Conservation (phyloP, 1,140 invertebrate species). For the Phocides pigmalion region DNA sequence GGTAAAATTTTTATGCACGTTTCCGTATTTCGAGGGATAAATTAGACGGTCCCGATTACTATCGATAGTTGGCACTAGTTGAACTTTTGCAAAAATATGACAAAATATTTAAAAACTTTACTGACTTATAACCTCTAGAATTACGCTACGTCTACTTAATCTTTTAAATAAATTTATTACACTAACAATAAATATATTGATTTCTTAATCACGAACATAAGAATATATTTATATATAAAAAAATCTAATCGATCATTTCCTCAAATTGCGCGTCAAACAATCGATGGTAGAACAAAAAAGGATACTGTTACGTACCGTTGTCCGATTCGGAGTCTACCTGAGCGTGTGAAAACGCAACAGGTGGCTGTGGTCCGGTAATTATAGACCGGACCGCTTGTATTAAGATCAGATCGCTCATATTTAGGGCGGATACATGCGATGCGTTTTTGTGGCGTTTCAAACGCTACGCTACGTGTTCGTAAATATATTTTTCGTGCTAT, state of each 20-base stretch:
- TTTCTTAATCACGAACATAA: no score
- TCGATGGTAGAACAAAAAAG: conserved; percentile 64
- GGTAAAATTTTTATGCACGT: no score
- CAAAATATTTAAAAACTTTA: no score
- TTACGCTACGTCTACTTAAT: no score
- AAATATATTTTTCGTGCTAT: no score
- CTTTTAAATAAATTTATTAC: no score
- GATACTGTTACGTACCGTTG: conserved; percentile 67
- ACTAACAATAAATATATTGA: no score
- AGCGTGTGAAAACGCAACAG: conserved; percentile 80
- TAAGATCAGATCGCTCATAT: conserved; percentile 33
- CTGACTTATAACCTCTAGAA: no score
- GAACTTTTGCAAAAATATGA: no score
- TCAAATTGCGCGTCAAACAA: conserved; percentile 46
- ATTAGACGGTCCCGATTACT: no score
- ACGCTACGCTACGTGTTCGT: neutral
- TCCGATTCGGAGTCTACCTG: conserved; percentile 62
- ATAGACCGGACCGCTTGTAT: conserved; percentile 45
- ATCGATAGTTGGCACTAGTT: no score
- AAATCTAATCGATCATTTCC: conserved; percentile 33
- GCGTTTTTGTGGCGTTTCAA: neutral
- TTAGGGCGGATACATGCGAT: conserved; percentile 5
- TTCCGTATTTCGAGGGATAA: no score
- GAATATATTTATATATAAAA: neutral
- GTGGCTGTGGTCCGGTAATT: conserved; percentile 71